A percentile compares a stretch with the other conserved stretches of the same genome.
Conservation (phyloP, 2,888 invertebrate species). For the Drosophila basisetae region DNA sequence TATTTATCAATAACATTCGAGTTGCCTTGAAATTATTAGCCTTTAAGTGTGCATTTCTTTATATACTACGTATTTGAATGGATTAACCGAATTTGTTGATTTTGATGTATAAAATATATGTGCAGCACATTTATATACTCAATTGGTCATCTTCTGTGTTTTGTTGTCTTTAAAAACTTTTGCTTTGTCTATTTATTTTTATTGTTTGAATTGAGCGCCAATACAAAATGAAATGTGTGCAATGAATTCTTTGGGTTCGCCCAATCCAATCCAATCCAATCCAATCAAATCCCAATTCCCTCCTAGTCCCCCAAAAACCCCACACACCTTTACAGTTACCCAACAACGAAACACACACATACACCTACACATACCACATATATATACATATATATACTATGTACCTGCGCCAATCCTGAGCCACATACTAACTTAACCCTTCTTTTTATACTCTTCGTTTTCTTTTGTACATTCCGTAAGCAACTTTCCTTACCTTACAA, state of each 20-base stretch:
- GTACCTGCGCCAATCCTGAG: constrained; percentile 17
- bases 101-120: constrained; percentile 61
- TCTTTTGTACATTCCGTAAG: constrained; percentile 2
- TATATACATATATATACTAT: constrained; percentile 26
- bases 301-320: constrained; percentile 16
- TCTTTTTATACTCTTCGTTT: constrained; percentile 8
- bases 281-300: constrained; percentile 18
- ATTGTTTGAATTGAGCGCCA: constrained; percentile 57
- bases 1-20: constrained; percentile 46
- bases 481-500: constrained; percentile 9
- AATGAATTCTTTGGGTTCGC: constrained; percentile 46
- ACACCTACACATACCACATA: constrained; percentile 28
- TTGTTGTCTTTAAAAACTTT: constrained; percentile 60
- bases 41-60: constrained; percentile 61
- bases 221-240: constrained; percentile 80
- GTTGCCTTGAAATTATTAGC: constrained; percentile 67
- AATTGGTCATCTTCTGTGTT: constrained; percentile 66
- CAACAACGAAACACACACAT: constrained; percentile 20
- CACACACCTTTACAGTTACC: background rate
- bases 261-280: constrained; percentile 16
- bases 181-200: constrained; percentile 61
- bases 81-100: constrained; percentile 39
- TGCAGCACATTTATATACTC: constrained; percentile 64
- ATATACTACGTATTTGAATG: constrained; percentile 43
- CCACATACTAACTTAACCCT: constrained; percentile 39